These are phyloP conservation scores for Strigops habroptila DNA, from an alignment of 2,113 vertebrate species.

Conservation along the genomic window DNA sequence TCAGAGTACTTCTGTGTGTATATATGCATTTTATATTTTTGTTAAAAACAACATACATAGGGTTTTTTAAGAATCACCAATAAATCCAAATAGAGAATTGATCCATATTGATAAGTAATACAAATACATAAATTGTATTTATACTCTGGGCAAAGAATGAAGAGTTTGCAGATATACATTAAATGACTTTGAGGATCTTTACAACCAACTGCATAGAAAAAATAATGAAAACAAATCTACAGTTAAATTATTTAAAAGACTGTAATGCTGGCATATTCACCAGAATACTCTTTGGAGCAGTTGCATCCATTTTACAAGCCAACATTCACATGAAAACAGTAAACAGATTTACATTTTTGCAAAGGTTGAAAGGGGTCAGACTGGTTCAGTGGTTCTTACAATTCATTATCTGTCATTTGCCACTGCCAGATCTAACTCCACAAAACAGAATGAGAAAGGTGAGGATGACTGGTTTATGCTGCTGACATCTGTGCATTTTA, in stretches of 20 bases:
- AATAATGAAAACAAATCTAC: background rate
- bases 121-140: background rate
- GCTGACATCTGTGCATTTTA: background rate
- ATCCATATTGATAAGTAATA: background rate
- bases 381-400: background rate
- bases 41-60: background rate
- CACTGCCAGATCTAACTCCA: background rate
- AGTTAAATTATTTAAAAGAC: background rate
- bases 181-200: background rate
- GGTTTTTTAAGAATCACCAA: background rate
- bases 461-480: background rate
- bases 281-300: background rate
- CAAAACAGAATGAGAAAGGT: background rate
- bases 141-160: background rate
- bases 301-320: background rate
- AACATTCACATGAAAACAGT: background rate
- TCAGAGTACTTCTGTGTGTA: accelerated
- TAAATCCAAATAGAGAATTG: background rate
- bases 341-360: background rate
- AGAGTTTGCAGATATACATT: background rate
- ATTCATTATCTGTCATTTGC: background rate
- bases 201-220: background rate
- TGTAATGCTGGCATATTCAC: background rate
- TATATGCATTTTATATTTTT: background rate
- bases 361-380: background rate